Percentiles rank a stretch among this genome's conserved stretches.
Conservation (phyloP, 2,888 invertebrate genomes). For the Leucoma salicis region DNA sequence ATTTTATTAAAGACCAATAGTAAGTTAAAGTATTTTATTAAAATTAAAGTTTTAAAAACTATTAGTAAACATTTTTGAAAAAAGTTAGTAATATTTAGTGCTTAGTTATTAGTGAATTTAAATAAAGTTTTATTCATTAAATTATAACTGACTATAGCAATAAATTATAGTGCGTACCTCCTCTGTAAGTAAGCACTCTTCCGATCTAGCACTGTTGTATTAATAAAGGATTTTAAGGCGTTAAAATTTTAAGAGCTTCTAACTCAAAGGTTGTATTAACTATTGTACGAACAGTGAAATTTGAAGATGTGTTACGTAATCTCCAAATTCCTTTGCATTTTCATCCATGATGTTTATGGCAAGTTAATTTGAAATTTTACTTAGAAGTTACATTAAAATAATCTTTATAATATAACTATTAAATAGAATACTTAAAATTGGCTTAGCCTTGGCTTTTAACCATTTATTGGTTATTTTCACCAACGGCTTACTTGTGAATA, state of each 20-base stretch:
- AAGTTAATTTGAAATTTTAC: too few species aligned
- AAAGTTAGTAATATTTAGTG: slow-evolving; percentile 52
- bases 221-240: slow-evolving; percentile 29
- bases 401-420: too few species aligned
- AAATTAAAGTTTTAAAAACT: slow-evolving; percentile 52
- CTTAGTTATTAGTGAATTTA: slow-evolving; percentile 58
- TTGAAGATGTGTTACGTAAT: too few species aligned
- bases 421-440: too few species aligned
- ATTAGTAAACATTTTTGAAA: slow-evolving; percentile 46
- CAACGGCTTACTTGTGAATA: too few species aligned
- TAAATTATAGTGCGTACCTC: slow-evolving; percentile 56
- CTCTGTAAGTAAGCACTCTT: slow-evolving; percentile 55
- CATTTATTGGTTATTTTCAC: too few species aligned
- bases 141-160: slow-evolving; percentile 52
- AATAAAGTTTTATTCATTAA: slow-evolving; percentile 39
- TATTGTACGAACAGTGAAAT: background rate
- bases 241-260: slow-evolving; percentile 19
- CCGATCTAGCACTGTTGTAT: slow-evolving; percentile 41
- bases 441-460: too few species aligned
- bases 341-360: too few species aligned
- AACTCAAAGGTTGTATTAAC: slow-evolving; percentile 6
- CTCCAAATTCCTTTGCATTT: too few species aligned
- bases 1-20: slow-evolving; percentile 77
- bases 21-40: slow-evolving; percentile 68
- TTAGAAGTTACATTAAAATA: too few species aligned